A percentile compares a stretch with the other conserved stretches of the same genome.
Conservation (phyloP, 1,140 invertebrate genomes). For the Brachionus rotundiformis region DNA sequence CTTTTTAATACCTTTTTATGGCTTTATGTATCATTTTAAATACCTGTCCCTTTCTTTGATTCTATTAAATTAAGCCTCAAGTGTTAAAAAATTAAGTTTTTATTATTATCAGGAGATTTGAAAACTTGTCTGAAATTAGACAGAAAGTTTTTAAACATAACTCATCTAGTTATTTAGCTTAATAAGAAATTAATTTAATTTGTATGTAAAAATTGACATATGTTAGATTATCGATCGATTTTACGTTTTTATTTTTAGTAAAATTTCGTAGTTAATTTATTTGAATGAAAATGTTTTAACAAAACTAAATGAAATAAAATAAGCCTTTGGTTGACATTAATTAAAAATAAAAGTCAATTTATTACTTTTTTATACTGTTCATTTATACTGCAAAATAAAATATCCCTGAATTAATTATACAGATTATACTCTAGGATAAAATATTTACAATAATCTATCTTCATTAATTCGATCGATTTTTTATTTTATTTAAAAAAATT, state of each 20-base stretch:
- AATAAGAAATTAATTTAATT: slow-evolving; percentile 19
- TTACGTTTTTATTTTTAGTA: not conserved
- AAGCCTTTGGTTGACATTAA: not conserved
- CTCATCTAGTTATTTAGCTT: not conserved
- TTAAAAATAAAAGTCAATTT: slow-evolving; percentile 10
- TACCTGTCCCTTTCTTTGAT: not conserved
- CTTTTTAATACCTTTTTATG: not conserved
- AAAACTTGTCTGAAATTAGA: not conserved
- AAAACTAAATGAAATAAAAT: no score
- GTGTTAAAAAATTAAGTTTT: not conserved
- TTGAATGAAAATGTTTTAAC: not conserved
- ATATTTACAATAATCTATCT: not conserved
- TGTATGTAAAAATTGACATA: slow-evolving; percentile 7
- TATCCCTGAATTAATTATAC: not conserved
- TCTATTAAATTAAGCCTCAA: not conserved
- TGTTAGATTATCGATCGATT: slow-evolving; percentile 14
- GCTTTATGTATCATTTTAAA: not conserved
- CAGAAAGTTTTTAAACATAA: not conserved
- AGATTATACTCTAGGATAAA: not conserved
- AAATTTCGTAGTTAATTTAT: not conserved
- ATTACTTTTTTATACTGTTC: not conserved
- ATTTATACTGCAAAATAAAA: not conserved
- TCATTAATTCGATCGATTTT: slow-evolving; percentile 1
- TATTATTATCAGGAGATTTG: not conserved
- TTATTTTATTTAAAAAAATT: not conserved